These are phyloP conservation scores for Arizona elegans DNA, from an alignment of 2,113 vertebrate species.

Conservation along the genomic window DNA sequence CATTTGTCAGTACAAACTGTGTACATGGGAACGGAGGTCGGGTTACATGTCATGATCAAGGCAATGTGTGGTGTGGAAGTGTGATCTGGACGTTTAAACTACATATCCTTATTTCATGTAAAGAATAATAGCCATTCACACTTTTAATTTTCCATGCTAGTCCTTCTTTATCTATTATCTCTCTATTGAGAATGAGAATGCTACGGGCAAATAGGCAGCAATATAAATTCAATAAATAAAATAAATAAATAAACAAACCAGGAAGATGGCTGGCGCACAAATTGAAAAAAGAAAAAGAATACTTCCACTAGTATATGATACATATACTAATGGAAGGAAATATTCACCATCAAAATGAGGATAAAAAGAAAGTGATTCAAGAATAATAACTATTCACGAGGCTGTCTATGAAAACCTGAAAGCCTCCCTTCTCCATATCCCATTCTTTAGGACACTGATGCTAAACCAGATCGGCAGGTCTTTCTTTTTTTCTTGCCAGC, in stretches of 20 bases:
- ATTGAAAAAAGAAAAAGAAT: too few species aligned
- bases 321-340: too few species aligned
- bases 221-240: too few species aligned
- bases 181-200: too few species aligned
- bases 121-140: background rate
- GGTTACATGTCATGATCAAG: background rate
- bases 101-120: background rate
- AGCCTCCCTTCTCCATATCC: background rate
- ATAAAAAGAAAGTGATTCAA: too few species aligned
- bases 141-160: too few species aligned
- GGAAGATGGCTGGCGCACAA: too few species aligned
- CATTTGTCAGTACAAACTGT: background rate
- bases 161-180: too few species aligned
- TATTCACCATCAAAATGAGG: too few species aligned
- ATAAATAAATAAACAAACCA: too few species aligned
- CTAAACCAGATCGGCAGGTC: background rate
- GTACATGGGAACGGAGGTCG: background rate
- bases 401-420: background rate
- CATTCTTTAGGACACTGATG: background rate
- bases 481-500: background rate
- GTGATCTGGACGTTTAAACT: background rate
- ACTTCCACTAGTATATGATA: too few species aligned
- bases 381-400: background rate
- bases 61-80: background rate
- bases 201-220: too few species aligned